These are phyloP conservation scores for Ploceus nigricollis DNA, from an alignment of 2,113 vertebrate species.

Conservation along the genomic window DNA sequence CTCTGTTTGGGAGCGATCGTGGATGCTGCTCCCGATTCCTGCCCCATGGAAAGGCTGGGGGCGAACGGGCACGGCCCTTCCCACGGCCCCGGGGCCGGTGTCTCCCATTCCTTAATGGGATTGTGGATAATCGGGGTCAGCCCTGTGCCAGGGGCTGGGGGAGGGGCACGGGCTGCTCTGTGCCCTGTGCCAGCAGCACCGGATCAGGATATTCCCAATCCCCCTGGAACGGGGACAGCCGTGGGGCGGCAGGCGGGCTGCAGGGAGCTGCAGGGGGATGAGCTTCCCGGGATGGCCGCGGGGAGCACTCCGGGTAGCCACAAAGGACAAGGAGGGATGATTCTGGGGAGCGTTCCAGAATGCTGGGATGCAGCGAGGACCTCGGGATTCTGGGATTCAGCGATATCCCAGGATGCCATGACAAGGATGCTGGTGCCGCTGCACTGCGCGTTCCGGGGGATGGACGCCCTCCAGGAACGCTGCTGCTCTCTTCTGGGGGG, in stretches of 20 bases:
- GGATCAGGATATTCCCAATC: not conserved
- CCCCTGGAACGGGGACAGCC: fast-evolving
- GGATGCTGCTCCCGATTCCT: fast-evolving
- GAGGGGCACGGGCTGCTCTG: not conserved
- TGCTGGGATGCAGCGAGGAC: not conserved
- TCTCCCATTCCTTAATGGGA: not conserved
- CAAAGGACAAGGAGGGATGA: fast-evolving
- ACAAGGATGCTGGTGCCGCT: not conserved
- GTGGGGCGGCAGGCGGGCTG: not conserved
- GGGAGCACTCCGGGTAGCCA: not conserved
- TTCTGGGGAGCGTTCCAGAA: fast-evolving
- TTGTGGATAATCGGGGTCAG: not conserved
- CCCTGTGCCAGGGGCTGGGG: not conserved
- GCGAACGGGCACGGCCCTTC: fast-evolving
- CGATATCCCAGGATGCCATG: fast-evolving
- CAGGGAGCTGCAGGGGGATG: fast-evolving
- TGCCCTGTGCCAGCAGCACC: fast-evolving
- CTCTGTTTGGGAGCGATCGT: fast-evolving
- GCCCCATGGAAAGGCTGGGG: fast-evolving
- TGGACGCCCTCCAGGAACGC: not conserved
- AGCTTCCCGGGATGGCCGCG: fast-evolving
- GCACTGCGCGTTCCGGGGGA: fast-evolving
- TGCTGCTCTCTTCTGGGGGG: not conserved
- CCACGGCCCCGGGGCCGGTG: not conserved
- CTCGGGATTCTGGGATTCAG: fast-evolving